Percentiles rank a stretch among this genome's conserved stretches.
Conservation (phyloP, 2,797 vertebrate species). For the Eulemur rubriventer region DNA sequence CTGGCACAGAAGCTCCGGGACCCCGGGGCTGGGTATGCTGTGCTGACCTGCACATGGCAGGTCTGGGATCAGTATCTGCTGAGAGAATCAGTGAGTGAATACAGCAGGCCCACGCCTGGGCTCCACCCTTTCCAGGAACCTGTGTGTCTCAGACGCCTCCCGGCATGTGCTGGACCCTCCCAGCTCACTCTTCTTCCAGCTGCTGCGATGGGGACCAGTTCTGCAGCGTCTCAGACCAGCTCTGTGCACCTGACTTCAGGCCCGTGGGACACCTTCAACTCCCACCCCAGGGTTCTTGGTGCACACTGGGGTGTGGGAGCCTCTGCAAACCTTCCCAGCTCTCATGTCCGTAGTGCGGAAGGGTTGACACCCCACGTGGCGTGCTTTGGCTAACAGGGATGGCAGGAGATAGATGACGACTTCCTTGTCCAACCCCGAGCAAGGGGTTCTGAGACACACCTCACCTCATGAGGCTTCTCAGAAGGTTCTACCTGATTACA, state of each 20-base stretch:
- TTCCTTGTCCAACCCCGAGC: too few species aligned
- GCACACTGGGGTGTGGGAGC: neutral
- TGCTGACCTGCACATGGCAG: neutral
- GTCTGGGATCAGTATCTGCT: rapidly evolving
- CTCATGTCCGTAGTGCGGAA: rapidly evolving
- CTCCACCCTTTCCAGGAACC: neutral
- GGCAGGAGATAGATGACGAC: neutral
- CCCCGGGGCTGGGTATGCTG: rapidly evolving
- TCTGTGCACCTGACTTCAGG: too few species aligned
- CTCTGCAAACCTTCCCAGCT: too few species aligned
- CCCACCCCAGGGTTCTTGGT: neutral
- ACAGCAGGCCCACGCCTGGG: rapidly evolving
- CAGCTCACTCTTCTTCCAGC: neutral
- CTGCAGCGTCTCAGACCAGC: neutral
- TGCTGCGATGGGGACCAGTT: rapidly evolving
- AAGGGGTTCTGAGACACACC: neutral
- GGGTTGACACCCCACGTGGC: rapidly evolving
- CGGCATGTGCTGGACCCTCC: rapidly evolving
- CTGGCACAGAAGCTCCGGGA: too few species aligned
- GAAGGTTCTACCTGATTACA: neutral
- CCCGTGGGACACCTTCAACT: neutral
- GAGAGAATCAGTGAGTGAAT: neutral
- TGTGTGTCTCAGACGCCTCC: rapidly evolving
- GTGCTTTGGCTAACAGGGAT: neutral
- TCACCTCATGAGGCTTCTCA: rapidly evolving